Percentiles rank a stretch among this genome's conserved stretches.
Conservation (phyloP, 1,140 invertebrate species). For the Conus ventricosus region DNA sequence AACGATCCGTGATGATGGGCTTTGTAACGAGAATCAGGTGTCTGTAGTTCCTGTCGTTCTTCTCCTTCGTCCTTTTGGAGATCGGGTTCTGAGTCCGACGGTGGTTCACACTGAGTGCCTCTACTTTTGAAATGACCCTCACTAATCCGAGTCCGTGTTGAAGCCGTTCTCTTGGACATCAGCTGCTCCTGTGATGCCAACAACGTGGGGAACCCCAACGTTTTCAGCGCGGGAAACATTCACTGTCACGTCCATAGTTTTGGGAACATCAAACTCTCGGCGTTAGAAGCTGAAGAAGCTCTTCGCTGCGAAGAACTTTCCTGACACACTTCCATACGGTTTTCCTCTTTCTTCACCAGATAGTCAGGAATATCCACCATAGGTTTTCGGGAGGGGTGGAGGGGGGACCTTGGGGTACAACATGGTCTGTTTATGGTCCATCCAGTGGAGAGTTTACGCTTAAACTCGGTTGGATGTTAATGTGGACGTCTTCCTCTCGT, state of each 20-base stretch:
- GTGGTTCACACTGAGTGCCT: background rate
- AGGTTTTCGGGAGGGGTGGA: background rate
- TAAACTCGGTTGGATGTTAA: constrained; percentile 27
- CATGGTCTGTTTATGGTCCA: constrained; percentile 33
- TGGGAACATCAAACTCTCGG: background rate
- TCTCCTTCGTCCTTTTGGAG: constrained; percentile 29
- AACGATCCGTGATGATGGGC: constrained; percentile 32
- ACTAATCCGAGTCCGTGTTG: background rate
- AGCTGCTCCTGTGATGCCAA: background rate
- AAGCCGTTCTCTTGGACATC: background rate
- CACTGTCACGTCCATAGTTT: background rate
- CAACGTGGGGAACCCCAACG: background rate
- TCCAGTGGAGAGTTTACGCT: constrained; percentile 27
- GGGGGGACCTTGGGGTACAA: constrained; percentile 1
- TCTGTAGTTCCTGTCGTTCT: constrained; percentile 32
- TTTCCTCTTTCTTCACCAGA: constrained; percentile 4
- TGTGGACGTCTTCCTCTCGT: constrained; percentile 21
- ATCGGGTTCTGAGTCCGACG: background rate
- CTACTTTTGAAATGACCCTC: background rate
- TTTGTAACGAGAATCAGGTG: constrained; percentile 24
- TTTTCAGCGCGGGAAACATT: background rate
- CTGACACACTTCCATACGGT: constrained; percentile 6
- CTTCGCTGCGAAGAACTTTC: background rate
- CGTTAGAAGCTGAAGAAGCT: background rate
- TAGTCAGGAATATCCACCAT: constrained; percentile 12